Base-by-base conservation (phyloP, 2,888 invertebrate genomes). In the Pherbina coryleti region DNA sequence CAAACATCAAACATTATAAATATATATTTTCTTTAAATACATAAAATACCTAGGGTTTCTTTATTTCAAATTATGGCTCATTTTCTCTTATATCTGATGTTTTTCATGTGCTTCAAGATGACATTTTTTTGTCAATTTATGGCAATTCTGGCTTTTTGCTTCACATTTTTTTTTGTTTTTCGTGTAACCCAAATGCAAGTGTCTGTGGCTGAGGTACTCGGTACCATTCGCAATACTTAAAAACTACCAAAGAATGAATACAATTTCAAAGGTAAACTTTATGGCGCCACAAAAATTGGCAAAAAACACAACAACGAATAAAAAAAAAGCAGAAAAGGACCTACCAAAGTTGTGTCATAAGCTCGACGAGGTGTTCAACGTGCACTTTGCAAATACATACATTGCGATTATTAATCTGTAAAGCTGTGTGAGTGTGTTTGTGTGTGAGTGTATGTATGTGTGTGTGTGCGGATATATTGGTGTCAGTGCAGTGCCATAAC, bases 321-420 rank as follows among this genome's bases (percentile, higher is more conserved):
- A 49, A 69, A 17, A 17, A 49, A 44, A 34, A 44, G 28, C 22
- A 11, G 1, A 49, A 22, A 44, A 44, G 11, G 22, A 67, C 22
- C 37, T 17, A 22, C 22, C 37, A 44, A 34, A 37, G 37, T 19
- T 67, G 67, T 34, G 44, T 67, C 67, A 44, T 19, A 44, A 67
- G 22, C 67, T 67, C 67, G 49, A 44, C 67, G 67, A 44, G 19
- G 67, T 31, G 67, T 69, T 51, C 51, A 69, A 49, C 69, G 51
- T 51, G 28, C 49, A 69, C 69, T 51, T 67, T 37, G 22, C 44
- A 22, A 19, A 22, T 67, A 37, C 44, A 67, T 22, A 19, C 22
- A 60, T 7, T 55, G 55, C 9, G 28, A 25, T 60, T 25, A 19
- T 60, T 19, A 28, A 14, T 44, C 44, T 44, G 14, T 44, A 44